Conservation (phyloP, 1,140 invertebrate genomes). For the Frieseomelitta varia region DNA sequence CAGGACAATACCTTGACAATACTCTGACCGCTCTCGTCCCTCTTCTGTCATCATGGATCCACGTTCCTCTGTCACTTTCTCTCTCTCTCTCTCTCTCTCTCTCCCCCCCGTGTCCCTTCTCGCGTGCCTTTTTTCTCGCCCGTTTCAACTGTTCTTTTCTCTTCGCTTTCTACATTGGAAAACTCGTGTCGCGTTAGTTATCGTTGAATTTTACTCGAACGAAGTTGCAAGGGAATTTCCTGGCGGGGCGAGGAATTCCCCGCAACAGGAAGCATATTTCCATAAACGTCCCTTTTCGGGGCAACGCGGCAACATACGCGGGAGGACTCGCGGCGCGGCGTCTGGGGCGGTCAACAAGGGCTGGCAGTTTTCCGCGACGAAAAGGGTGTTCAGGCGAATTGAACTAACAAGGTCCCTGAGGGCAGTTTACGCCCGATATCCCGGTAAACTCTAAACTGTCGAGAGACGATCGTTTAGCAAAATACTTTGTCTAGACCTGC, state of each 20-base stretch:
- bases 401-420: conserved; percentile 81
- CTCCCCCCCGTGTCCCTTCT: background rate
- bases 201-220: conserved; percentile 30
- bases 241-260: conserved; percentile 7
- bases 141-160: background rate
- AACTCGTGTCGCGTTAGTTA: conserved; percentile 38
- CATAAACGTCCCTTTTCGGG: conserved; percentile 57
- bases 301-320: conserved; percentile 15
- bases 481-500: conserved; percentile 31
- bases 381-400: conserved; percentile 71
- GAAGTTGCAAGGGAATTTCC: background rate
- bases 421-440: conserved; percentile 79
- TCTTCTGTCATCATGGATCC: conserved; percentile 31
- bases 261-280: conserved; percentile 48
- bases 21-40: conserved; percentile 68
- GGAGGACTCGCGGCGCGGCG: conserved; percentile 44
- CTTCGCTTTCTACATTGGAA: background rate
- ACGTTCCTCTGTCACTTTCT: too few relatives aligned
- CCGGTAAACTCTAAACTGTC: conserved; percentile 72
- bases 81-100: too few relatives aligned
- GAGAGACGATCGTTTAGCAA: conserved; percentile 63
- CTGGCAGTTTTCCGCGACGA: conserved; percentile 48
- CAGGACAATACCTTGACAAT: conserved; percentile 78
- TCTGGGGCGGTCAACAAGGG: conserved; percentile 37
- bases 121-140: background rate